Conservation (phyloP, 2,888 invertebrate genomes). For the Invenusta paracnida region DNA sequence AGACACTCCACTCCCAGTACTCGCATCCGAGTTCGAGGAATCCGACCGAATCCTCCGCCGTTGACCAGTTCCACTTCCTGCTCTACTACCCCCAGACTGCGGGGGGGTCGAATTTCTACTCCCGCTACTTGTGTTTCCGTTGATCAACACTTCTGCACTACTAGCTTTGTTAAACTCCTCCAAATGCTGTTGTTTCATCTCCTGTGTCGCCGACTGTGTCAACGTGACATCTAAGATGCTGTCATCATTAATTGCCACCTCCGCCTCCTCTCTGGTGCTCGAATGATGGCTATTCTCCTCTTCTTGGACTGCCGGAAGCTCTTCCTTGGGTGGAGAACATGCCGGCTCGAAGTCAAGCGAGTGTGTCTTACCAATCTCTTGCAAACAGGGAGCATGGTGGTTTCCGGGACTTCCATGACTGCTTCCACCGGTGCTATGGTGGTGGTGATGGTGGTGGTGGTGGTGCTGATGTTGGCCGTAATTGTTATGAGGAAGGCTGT, state of each 20-base stretch:
- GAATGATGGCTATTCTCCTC: neutral
- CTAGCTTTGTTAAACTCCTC: no score
- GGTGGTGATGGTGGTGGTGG: neutral
- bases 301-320: neutral
- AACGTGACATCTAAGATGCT: neutral
- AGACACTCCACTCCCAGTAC: neutral
- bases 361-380: neutral
- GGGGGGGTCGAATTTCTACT: neutral
- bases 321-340: neutral
- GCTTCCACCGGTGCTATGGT: neutral
- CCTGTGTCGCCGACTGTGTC: no score
- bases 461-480: neutral
- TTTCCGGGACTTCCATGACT: neutral
- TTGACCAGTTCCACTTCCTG: neutral
- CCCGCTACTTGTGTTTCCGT: neutral
- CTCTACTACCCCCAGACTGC: neutral
- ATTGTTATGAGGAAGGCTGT: neutral
- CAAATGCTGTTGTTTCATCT: no score
- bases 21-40: neutral
- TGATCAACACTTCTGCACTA: neutral
- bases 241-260: neutral
- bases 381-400: neutral
- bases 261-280: neutral
- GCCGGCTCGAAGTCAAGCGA: neutral
- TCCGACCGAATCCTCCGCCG: neutral